Evolutionary conservation across 2,888 invertebrate genomes (phyloP), one percentile per base, ranked within the genome.

Genomic region (Rugalucina vietnamica): DNA sequence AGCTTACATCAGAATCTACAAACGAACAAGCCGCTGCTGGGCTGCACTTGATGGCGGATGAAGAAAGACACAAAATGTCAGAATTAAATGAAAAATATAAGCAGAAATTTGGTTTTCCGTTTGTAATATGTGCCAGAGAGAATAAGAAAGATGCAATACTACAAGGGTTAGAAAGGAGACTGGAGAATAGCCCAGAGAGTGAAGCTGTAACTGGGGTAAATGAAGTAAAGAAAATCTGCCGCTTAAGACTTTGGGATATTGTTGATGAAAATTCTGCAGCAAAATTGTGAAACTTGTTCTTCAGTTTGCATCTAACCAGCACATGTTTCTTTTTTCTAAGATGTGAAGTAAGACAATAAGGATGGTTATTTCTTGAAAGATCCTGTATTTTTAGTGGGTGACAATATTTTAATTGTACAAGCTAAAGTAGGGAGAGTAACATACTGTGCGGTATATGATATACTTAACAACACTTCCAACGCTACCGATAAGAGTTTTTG

Each of bases 141-240:
- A 92, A 92, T 74, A 92, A 91, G 73, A 92, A 90, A 76, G 88
- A 88, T 12, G 88, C 90, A 57, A 92, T 92, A 49, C 65, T 92
- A 29, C 69, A 73, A 12, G 91, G 88, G 29, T 65, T 92, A 12
- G 87, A 87, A 34, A 34, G 29, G 10, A 50, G 92, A 32, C 49
- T 91, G 21, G 21, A 82, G 12, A 90, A 92, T 57, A 49, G 80
- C 1, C 36, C 24, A 0, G 84, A 85, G 24, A 39, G 54, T 27
- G 91, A 92, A 82, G 83, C 85, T 18, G 73, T 80, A 0, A 89
- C 88, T 0, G 91, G 90, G 1, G 80, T 90, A 0, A 88, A 86
- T 27, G 91, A 92, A 81, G 91, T 92, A 18, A 91, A 91, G 74
- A 90, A 91, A 69, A 92, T 92, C 24, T 88, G 89, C 81, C 39